Percentiles rank a stretch among this genome's conserved stretches.
phyloP scores from a whole-genome alignment of 2,888 invertebrate genomes.

The Macroteleia sp. region DNA sequence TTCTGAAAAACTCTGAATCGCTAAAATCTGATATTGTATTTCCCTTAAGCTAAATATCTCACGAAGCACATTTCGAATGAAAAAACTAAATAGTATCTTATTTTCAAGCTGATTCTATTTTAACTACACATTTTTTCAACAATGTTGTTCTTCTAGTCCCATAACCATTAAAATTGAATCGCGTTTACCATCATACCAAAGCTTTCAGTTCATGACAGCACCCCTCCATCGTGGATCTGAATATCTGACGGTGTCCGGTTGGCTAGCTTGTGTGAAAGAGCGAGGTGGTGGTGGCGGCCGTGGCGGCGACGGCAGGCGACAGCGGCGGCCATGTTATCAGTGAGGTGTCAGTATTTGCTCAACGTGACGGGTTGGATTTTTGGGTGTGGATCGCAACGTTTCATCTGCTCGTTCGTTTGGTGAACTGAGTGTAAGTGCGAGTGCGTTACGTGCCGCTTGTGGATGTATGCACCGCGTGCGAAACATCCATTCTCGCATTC shows the following conservation, averaged over 20 bases:
- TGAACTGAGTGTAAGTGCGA: slow-evolving; percentile 71
- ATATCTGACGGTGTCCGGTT: slow-evolving; percentile 32
- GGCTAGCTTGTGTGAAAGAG: slow-evolving; percentile 41
- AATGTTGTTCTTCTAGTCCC: too few species aligned
- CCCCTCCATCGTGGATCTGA: neutral
- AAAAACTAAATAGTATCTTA: too few species aligned
- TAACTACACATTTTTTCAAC: too few species aligned
- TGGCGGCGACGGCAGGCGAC: slow-evolving; percentile 40
- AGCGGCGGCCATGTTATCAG: slow-evolving; percentile 83
- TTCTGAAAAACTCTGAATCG: too few species aligned
- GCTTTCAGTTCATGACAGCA: neutral
- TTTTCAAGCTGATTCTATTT: too few species aligned
- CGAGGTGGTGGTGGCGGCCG: slow-evolving; percentile 64
- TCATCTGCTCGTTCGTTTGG: slow-evolving; percentile 71
- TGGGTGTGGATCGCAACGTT: slow-evolving; percentile 82
- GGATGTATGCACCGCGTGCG: slow-evolving; percentile 77
- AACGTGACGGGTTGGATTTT: slow-evolving; percentile 82
- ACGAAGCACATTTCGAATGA: too few species aligned
- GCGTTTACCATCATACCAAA: slow-evolving; percentile 5
- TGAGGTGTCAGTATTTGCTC: slow-evolving; percentile 84
- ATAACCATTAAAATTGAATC: neutral
- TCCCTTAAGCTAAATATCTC: too few species aligned
- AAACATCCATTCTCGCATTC: slow-evolving; percentile 70
- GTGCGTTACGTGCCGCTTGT: slow-evolving; percentile 75
- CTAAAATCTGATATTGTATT: too few species aligned